These are phyloP conservation scores for Chromobotia macracanthus DNA, from an alignment of 2,797 vertebrate genomes.

Conservation along the genomic window DNA sequence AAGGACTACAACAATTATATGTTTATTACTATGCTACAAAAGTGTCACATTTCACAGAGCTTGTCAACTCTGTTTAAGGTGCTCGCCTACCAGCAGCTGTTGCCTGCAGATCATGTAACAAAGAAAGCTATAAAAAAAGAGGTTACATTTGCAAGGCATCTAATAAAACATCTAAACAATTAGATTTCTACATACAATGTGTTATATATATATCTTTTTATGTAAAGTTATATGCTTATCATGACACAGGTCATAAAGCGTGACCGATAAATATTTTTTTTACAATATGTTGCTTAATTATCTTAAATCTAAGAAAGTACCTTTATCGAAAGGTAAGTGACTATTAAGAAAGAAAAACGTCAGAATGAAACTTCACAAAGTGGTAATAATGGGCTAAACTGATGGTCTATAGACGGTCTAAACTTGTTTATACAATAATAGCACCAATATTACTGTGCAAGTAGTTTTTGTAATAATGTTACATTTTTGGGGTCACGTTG, in stretches of 20 bases:
- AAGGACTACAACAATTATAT: no score
- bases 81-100: not conserved
- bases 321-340: not conserved
- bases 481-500: no score
- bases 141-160: conserved; percentile 24
- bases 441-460: conserved; percentile 1
- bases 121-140: conserved; percentile 15
- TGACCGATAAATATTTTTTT: not conserved
- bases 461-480: not conserved
- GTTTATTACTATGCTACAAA: not conserved
- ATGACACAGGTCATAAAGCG: not conserved
- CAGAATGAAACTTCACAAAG: not conserved
- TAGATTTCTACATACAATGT: not conserved
- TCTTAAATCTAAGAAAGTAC: not conserved
- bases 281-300: conserved; percentile 9
- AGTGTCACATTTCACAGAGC: not conserved
- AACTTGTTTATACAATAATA: not conserved
- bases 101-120: conserved; percentile 10
- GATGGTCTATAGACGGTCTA: not conserved
- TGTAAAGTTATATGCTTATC: not conserved
- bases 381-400: not conserved
- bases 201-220: not conserved
- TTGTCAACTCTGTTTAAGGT: not conserved
- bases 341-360: not conserved
- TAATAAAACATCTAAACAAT: conserved; percentile 17